Base-by-base conservation (phyloP, 2,113 vertebrate genomes). In the Terrapene triunguis region DNA sequence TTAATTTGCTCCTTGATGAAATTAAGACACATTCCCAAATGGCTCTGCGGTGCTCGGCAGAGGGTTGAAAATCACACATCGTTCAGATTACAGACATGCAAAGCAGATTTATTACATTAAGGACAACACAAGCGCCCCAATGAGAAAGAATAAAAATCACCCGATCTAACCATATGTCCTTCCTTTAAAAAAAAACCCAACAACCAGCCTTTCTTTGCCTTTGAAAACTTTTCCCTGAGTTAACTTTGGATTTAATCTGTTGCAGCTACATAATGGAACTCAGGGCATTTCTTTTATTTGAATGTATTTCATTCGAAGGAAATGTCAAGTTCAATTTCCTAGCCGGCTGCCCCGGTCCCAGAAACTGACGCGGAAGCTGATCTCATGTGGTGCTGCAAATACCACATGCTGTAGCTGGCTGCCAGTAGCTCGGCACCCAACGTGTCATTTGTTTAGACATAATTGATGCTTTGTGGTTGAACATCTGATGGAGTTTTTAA, bases 351-450 rank as follows among this genome's bases (percentile, higher is more conserved):
- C 76, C 69, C 91, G 27, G 29, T 69, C 81, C n/a, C 8, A 50
- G 90, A 80, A 96, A 95, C 1, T 17, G 82, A 96, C 69, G 22
- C 89, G 50, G 13, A 88, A 95, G 42, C 47, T 51, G 92, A 91
- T 44, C 11, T 6, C 78, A 80, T 6, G 12, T 25, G 54, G 2
- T 25, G 55, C 90, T 93, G 91, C 91, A 84, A 97, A 80, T 0
- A 0, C 6, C 9, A 80, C 50, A 55, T 8, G 0, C 25, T 72
- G 87, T 78, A 95, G 86, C 91, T 96, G 94, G 88, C n/a, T 55
- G 14, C 5, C 27, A 78, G 27, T 13, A 5, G 48, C 83, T 82
- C 72, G 51, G 2, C 50, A 59, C n/a, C 1, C 80, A 84, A 38
- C 57, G 19, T 25, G 74, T 1, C 42, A 83, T 94, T 89, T 48